Conservation (phyloP, 2,888 invertebrate species). For the Fissipunctia ypsillon region DNA sequence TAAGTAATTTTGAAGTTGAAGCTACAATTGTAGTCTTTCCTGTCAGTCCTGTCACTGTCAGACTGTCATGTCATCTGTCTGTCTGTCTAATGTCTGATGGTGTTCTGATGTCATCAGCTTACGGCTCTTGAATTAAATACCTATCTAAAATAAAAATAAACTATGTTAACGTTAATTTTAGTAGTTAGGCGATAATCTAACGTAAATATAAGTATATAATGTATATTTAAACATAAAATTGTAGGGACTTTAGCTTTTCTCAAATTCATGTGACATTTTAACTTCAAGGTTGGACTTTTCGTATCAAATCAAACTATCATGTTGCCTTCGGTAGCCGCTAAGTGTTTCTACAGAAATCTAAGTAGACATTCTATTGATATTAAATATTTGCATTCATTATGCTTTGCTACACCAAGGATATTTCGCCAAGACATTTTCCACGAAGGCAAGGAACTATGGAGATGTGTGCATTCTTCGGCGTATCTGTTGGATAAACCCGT, state of each 20-base stretch:
- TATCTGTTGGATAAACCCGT: slow-evolving; percentile 76
- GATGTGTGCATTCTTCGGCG: slow-evolving; percentile 76
- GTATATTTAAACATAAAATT: slow-evolving; percentile 38
- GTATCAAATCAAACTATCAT: slow-evolving; percentile 73
- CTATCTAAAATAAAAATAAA: slow-evolving; percentile 35
- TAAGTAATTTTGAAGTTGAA: background rate
- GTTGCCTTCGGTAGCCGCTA: slow-evolving; percentile 82
- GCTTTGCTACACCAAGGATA: slow-evolving; percentile 69
- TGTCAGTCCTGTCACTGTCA: background rate
- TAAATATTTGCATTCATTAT: slow-evolving; percentile 78
- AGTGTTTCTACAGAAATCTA: slow-evolving; percentile 82
- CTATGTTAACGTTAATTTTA: slow-evolving; percentile 47
- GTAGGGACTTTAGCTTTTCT: slow-evolving; percentile 24
- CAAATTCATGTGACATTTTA: slow-evolving; percentile 55
- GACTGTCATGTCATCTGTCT: slow-evolving; percentile 7
- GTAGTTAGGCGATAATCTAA: slow-evolving; percentile 43
- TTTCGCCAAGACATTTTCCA: slow-evolving; percentile 70
- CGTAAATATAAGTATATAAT: slow-evolving; percentile 57
- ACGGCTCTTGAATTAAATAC: slow-evolving; percentile 19
- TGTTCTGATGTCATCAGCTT: slow-evolving; percentile 47
- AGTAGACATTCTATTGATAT: slow-evolving; percentile 78
- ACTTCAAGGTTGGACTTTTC: slow-evolving; percentile 61
- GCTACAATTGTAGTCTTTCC: too few relatives aligned
- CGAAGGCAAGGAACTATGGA: slow-evolving; percentile 68
- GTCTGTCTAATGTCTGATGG: too few relatives aligned